Evolutionary conservation across 2,113 vertebrate species (phyloP), one percentile per base, ranked within the genome.

Genomic region (Aegithalos caudatus): DNA sequence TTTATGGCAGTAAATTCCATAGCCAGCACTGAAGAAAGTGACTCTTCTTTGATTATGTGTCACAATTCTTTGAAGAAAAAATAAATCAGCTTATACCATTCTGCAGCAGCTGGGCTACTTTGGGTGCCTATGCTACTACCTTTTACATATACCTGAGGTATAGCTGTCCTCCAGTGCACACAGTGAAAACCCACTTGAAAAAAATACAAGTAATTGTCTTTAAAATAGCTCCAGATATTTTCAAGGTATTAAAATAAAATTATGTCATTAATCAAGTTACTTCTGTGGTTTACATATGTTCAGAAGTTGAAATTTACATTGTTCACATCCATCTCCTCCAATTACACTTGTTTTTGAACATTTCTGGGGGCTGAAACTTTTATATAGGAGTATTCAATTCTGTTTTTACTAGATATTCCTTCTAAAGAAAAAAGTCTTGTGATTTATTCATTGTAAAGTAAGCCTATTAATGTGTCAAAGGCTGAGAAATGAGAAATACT

Each of bases 381-480:
- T 56, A 9, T 42, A 38, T 11, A 73, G 17, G 20, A 10, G 0
- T 64, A 77, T 65, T 92, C 35, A 76, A 33, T 87, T 88, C 35
- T 50, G 31, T 42, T 96, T 61, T 90, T 66, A 11, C 23, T 92
- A 76, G 14, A 87, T 88, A 93, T 10, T 33, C 23, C 12, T 88
- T 81, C 62, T 72, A 45, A 70, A 72, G 29, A 53, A 88, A 85
- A 85, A 82, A 40, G 22, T 62, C 35, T 11, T 56, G 22, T 93
- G 82, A 92, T 93, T 95, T 93, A 96, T 97, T 83, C n/a, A 83
- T 78, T 60, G 35, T 33, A 86, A 96, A 96, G 67, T 92, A 88
- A 97, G 81, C 74, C 91, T 92, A 96, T 94, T 95, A 95, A 96
- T 91, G 57, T 92, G 92, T 60, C 87, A 97, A 77, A 94, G 88